Conservation (phyloP, 2,113 vertebrate species). For the Sinosuthora webbiana region DNA sequence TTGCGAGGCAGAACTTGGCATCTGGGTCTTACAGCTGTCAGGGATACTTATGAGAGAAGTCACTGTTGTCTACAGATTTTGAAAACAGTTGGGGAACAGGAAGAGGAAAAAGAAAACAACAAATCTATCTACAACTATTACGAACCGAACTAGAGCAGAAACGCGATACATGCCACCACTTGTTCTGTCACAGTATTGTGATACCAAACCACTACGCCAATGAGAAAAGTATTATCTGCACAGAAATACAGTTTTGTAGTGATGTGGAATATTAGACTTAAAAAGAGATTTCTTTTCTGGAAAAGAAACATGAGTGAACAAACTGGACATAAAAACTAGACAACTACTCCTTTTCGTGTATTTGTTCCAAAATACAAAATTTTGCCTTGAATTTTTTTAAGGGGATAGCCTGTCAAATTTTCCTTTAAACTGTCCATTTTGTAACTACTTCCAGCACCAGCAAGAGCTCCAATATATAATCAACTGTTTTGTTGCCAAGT, state of each 20-base stretch:
- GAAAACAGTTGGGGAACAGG: neutral
- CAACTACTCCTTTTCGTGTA: neutral
- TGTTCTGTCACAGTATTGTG: neutral
- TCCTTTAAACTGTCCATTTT: neutral
- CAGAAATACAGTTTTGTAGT: neutral
- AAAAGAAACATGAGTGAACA: neutral
- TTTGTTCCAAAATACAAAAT: neutral
- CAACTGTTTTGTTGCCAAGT: neutral
- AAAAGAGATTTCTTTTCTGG: neutral
- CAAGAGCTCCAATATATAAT: neutral
- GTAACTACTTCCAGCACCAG: neutral
- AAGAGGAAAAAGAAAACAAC: neutral
- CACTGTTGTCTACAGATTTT: neutral
- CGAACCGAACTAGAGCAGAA: neutral
- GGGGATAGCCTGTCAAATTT: neutral
- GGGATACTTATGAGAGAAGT: neutral
- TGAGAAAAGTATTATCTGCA: neutral
- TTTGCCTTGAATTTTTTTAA: neutral
- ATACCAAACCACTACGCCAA: neutral
- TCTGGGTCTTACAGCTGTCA: slow-evolving; percentile 15
- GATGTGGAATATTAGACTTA: neutral
- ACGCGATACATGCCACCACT: neutral
- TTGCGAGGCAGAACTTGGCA: slow-evolving; percentile 26
- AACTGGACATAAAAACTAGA: neutral
- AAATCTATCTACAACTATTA: neutral